A percentile compares a stretch with the other conserved stretches of the same genome.
Evolutionary conservation across 2,797 vertebrate genomes (phyloP).

Genomic region (Phrynocephalus guinanensis): DNA sequence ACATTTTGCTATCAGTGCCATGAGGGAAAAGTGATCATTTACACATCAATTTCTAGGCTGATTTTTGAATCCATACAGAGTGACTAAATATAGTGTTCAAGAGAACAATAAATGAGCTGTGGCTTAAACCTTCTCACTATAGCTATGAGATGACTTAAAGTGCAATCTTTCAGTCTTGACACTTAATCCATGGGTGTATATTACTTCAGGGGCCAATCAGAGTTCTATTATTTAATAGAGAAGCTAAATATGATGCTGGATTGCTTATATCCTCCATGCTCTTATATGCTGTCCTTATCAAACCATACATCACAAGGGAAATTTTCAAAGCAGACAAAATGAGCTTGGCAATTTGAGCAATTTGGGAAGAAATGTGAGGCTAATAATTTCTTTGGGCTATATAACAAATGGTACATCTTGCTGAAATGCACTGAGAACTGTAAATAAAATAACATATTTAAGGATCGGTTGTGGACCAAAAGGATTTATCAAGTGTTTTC

Average conservation of each 20-base stretch:
- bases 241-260: conserved; percentile 11
- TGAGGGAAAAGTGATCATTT: conserved; percentile 56
- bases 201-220: conserved; percentile 34
- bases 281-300: accelerated
- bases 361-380: neutral
- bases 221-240: conserved; percentile 27
- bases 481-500: neutral
- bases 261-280: accelerated
- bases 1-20: conserved; percentile 27
- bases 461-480: neutral
- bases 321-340: neutral
- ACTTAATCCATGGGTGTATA: conserved; percentile 45
- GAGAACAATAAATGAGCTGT: conserved; percentile 49
- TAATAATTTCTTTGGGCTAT: conserved; percentile 11
- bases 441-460: conserved; percentile 11
- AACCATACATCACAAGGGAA: neutral
- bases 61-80: conserved; percentile 54
- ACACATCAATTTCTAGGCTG: conserved; percentile 31
- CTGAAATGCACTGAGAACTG: neutral
- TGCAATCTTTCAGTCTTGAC: conserved; percentile 59
- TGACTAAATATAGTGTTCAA: conserved; percentile 62
- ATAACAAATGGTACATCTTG: neutral
- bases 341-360: neutral
- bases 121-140: conserved; percentile 46
- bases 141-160: conserved; percentile 47